These are phyloP conservation scores for Coregonus suidteri DNA, from an alignment of 2,797 vertebrate species.

Conservation along the genomic window DNA sequence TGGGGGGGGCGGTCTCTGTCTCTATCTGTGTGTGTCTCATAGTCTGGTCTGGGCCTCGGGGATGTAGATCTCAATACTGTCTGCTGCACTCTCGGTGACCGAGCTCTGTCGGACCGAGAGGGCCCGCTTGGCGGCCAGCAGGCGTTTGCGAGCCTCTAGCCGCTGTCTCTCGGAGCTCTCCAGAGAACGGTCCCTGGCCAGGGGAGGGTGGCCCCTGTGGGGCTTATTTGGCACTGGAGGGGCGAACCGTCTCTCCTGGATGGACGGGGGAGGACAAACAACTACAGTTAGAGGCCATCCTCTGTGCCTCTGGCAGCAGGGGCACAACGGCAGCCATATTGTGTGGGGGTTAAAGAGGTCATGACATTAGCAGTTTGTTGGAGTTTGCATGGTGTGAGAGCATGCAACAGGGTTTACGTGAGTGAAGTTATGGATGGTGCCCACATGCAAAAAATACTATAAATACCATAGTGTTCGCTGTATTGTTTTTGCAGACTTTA, in stretches of 20 bases:
- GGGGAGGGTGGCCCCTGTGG: constrained; percentile 90
- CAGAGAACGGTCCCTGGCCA: constrained; percentile 95
- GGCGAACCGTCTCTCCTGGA: constrained; percentile 96
- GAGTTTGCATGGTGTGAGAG: constrained; percentile 38
- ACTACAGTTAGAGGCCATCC: constrained; percentile 47
- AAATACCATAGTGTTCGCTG: no score
- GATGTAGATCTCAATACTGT: constrained; percentile 99
- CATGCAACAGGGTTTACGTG: constrained; percentile 59
- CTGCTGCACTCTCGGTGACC: constrained; percentile 93
- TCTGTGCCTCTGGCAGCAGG: constrained; percentile 30
- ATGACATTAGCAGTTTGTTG: constrained; percentile 30
- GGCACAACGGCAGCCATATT: constrained; percentile 46
- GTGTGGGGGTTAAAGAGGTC: constrained; percentile 38
- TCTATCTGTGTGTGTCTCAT: constrained; percentile 75
- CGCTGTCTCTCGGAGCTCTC: constrained; percentile 93
- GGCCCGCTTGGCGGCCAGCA: constrained; percentile 95
- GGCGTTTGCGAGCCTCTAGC: constrained; percentile 95
- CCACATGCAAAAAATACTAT: no score
- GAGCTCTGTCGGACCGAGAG: constrained; percentile 95
- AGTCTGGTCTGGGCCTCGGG: constrained; percentile 98
- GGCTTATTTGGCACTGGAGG: constrained; percentile 99
- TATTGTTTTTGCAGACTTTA: no score
- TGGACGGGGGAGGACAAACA: constrained; percentile 66
- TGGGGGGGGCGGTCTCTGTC: no score
- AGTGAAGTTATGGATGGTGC: constrained; percentile 60